phyloP scores from a whole-genome alignment of 2,797 vertebrate genomes.

The Acropternis orthonyx region DNA sequence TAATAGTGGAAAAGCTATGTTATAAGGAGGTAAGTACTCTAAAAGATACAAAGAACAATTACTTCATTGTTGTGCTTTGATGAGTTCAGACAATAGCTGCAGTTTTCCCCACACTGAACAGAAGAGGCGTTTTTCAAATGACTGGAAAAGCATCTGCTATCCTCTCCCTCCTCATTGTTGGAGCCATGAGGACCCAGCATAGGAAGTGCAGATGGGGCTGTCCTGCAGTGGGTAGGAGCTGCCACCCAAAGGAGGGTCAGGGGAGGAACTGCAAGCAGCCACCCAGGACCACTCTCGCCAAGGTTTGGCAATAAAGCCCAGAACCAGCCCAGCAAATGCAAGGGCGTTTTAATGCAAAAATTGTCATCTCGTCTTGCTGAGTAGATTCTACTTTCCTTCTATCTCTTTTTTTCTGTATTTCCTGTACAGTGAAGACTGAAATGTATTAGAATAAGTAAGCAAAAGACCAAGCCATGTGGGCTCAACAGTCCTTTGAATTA shows the following conservation, averaged over 20 bases:
- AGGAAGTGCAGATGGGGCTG: not conserved
- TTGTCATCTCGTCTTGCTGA: not conserved
- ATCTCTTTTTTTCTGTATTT: conserved; percentile 15
- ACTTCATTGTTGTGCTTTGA: not conserved
- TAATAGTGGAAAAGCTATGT: not conserved
- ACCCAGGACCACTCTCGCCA: not conserved
- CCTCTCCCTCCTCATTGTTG: not conserved
- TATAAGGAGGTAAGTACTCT: not conserved
- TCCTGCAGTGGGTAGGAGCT: not conserved
- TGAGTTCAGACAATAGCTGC: not conserved
- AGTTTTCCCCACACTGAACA: not conserved
- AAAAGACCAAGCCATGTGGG: not conserved
- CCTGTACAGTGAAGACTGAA: not conserved
- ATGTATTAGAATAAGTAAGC: not conserved
- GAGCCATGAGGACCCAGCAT: not conserved
- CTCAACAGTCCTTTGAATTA: not conserved
- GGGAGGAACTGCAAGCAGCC: not conserved
- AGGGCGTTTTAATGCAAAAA: not conserved
- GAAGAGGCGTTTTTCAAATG: not conserved
- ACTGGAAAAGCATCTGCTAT: not conserved
- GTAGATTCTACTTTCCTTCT: not conserved
- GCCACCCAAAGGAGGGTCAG: not conserved
- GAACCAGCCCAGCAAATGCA: not conserved
- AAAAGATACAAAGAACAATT: not conserved
- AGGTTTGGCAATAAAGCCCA: not conserved